Conservation (phyloP, 2,888 invertebrate species). For the Synanthedon myopaeformis region DNA sequence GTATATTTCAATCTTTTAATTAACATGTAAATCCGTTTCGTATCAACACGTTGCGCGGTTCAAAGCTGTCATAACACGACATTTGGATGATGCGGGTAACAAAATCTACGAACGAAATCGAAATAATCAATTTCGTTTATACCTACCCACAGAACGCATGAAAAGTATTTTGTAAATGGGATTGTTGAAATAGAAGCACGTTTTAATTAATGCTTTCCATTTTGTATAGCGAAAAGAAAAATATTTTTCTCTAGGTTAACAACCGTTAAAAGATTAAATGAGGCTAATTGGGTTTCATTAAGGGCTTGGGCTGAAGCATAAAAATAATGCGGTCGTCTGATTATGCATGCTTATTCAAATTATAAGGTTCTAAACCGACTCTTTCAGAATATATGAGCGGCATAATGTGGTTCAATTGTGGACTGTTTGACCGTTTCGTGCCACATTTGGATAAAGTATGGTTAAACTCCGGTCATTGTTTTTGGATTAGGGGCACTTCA, state of each 20-base stretch:
- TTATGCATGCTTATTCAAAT: not conserved
- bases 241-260: not conserved
- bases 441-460: not conserved
- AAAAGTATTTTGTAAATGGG: not conserved
- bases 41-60: not conserved
- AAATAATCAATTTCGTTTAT: not conserved
- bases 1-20: conserved; percentile 22
- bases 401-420: not conserved
- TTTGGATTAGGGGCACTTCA: no score
- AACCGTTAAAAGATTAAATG: not conserved
- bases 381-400: not conserved
- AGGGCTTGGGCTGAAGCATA: not conserved
- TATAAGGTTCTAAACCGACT: not conserved
- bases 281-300: not conserved
- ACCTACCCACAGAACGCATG: no score
- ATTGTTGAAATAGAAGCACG: not conserved
- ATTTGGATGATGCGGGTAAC: not conserved
- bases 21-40: conserved; percentile 26
- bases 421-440: not conserved
- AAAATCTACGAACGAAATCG: not conserved
- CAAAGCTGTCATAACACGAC: not conserved
- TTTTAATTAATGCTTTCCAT: not conserved
- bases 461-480: not conserved
- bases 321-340: not conserved
- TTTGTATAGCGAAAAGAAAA: not conserved